Base-by-base conservation (phyloP, 2,888 invertebrate genomes). In the Trypoxylon attenuatum region DNA sequence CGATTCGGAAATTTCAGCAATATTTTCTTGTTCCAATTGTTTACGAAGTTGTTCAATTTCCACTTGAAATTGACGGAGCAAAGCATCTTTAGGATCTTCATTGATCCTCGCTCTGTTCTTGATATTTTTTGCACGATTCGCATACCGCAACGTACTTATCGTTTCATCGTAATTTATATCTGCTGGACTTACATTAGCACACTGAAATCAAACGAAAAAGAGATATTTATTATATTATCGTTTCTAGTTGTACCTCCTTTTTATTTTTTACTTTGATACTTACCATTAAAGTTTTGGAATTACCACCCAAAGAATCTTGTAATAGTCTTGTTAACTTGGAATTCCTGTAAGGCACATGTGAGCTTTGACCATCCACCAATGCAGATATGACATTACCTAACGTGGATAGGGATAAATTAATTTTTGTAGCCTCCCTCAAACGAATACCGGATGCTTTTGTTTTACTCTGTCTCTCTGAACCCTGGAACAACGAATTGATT, bases 361-460 rank as follows among this genome's bases (percentile, higher is more conserved):
- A 95, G 77, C 95, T 95, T 88, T 98, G 98, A 42, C 98, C 97
- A 88, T 99, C 99, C 1, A 98, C 98, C 69, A 99, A 89, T 1
- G 99, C 98, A 2, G 98, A 98, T 77, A 99, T 99, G 1, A 99
- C 99, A 88, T 99, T 99, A 21, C 99, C 99, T 54, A 99, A 89
- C 0, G 98, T 98, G 0, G 99, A 98, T 0, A 99, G 91, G 0
- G 99, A 99, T 67, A 98, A 91, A 89, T 99, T 99, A 76, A 99
- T 99, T 88, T 98, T 99, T 0, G 97, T 97, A 0, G 99, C 98
- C 88, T 99, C 99, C 83, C 97, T 95, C 53, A 99, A 89, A 0
- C 98, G 90, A 69, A 96, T 93, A 22, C 99, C 97, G 23, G 94
- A 93, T 0, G 99, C 96, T 80, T 98, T 98, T 0, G 99, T 98